These are phyloP conservation scores for Antechinus stuartii DNA, from an alignment of 2,113 vertebrate species.

Conservation along the genomic window DNA sequence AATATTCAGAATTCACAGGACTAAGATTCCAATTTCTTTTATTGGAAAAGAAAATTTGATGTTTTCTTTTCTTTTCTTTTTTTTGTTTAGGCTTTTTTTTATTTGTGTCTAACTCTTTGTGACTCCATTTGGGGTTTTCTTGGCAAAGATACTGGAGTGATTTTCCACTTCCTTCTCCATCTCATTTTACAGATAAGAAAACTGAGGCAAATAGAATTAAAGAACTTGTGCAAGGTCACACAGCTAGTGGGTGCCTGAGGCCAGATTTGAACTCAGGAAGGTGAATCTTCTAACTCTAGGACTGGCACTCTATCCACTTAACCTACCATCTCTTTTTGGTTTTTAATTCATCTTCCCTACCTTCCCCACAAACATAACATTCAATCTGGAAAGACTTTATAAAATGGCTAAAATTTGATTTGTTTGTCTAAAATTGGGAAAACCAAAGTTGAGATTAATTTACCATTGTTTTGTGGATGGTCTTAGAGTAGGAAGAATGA, in stretches of 20 bases:
- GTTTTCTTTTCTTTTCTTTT: too few species aligned
- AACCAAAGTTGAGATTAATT: neutral
- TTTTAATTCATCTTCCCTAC: neutral
- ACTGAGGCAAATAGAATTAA: neutral
- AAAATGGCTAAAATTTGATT: neutral
- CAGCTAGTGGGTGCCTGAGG: neutral
- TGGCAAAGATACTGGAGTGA: neutral
- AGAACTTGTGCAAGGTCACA: neutral
- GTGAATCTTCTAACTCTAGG: neutral
- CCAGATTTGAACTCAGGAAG: neutral
- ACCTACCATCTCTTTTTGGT: neutral
- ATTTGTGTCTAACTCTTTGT: neutral
- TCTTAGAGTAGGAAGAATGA: neutral
- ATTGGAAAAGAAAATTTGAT: neutral
- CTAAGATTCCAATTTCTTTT: neutral
- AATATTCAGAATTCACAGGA: neutral
- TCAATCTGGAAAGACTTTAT: neutral
- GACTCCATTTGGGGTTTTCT: neutral
- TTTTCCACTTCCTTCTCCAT: neutral
- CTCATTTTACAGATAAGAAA: neutral
- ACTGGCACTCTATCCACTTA: neutral
- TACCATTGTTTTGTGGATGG: neutral
- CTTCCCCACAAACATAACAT: neutral
- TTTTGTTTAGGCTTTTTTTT: neutral
- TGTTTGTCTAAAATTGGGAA: neutral